These are phyloP conservation scores for Pentamera pediparva DNA, from an alignment of 53 echinoderm and acorn worm genomes.

Conservation along the genomic window DNA sequence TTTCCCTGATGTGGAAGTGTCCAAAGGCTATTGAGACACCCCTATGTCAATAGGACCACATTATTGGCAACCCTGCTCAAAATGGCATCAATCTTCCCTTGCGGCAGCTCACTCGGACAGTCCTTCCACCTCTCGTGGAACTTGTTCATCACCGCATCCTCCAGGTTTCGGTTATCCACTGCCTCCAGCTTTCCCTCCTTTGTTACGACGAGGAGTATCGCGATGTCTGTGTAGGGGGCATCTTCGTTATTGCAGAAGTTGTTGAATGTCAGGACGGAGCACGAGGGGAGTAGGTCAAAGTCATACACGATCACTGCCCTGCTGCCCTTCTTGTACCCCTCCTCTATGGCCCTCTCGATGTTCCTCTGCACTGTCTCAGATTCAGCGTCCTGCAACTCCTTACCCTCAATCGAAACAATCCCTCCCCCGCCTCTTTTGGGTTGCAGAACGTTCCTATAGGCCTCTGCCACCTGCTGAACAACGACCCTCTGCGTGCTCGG, in stretches of 20 bases:
- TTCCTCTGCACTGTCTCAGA: background rate
- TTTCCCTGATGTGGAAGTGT: too few species aligned
- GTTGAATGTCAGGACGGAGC: conserved; percentile 77
- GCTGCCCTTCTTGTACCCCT: background rate
- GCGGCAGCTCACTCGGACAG: conserved; percentile 43
- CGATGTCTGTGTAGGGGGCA: conserved; percentile 72
- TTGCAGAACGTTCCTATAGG: background rate
- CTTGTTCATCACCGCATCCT: conserved; percentile 8
- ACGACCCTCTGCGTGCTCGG: background rate
- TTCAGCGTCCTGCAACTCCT: background rate
- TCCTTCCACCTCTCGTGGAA: conserved; percentile 34
- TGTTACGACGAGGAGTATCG: conserved; percentile 68
- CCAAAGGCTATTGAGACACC: too few species aligned
- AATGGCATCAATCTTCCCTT: conserved; percentile 72
- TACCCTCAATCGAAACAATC: background rate
- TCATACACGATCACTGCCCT: conserved; percentile 42
- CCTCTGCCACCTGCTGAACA: background rate
- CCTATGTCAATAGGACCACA: conserved; percentile 48
- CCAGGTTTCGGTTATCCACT: background rate
- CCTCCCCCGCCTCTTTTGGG: background rate
- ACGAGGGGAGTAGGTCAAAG: conserved; percentile 71
- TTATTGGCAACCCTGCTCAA: conserved; percentile 89
- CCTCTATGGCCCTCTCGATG: background rate
- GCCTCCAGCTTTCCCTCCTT: background rate
- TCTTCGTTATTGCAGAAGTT: conserved; percentile 89